Evolutionary conservation across 2,888 invertebrate genomes (phyloP).

Genomic region (Melanostoma scalare): DNA sequence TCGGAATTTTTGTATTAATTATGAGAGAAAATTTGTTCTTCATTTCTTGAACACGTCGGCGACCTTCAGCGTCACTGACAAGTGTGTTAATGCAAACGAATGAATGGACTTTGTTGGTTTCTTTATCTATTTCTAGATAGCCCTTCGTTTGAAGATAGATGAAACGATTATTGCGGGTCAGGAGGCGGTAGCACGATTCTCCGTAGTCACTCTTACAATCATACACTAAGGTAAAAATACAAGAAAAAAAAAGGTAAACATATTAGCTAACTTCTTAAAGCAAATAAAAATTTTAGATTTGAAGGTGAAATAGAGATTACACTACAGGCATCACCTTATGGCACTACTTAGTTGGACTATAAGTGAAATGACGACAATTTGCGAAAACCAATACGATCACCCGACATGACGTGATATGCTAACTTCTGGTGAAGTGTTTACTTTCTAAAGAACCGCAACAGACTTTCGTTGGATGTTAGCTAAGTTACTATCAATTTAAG

Average conservation of each 20-base stretch:
- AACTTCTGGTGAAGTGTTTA: too few species aligned
- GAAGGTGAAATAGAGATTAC: too few species aligned
- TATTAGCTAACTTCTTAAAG: background rate
- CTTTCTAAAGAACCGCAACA: too few species aligned
- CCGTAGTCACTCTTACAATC: conserved; percentile 92
- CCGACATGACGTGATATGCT: too few species aligned
- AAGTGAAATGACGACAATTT: too few species aligned
- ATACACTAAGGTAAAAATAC: conserved; percentile 85
- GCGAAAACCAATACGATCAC: too few species aligned
- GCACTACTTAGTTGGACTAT: too few species aligned
- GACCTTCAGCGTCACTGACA: conserved; percentile 88
- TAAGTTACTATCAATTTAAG: too few species aligned
- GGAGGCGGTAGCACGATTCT: conserved; percentile 92
- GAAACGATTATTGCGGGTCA: conserved; percentile 91
- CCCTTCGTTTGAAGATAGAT: conserved; percentile 93
- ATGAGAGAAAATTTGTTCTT: conserved; percentile 90
- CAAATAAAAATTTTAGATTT: background rate
- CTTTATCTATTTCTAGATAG: conserved; percentile 90
- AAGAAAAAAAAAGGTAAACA: background rate
- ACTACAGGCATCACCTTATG: too few species aligned
- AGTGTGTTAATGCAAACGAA: conserved; percentile 94
- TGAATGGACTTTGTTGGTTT: conserved; percentile 90
- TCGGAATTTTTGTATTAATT: conserved; percentile 83
- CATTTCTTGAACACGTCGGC: conserved; percentile 89
- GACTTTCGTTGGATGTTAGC: too few species aligned